Base-by-base conservation (phyloP, 2,888 invertebrate species). In the Syrista parreyssii region DNA sequence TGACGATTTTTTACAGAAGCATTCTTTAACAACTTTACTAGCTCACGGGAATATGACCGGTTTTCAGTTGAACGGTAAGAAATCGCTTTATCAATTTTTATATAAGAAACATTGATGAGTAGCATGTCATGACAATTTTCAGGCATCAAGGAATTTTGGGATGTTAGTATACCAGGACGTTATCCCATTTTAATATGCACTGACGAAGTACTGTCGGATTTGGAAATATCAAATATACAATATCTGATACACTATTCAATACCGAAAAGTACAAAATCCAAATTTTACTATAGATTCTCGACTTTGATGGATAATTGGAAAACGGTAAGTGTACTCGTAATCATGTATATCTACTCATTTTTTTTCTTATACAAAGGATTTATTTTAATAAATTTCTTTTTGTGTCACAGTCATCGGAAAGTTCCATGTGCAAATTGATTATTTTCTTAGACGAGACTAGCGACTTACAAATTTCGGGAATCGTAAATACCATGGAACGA, bases 211-310 rank as follows among this genome's bases (percentile, higher is more conserved):
- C 91, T 96, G 75, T 92, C 92, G 0, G 93, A 95, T 82, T 87
- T 96, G 76, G 93, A 93, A 79, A 92, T 96, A 11, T 94, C 93
- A 0, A 93, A 95, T 88, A 95, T 95, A 0, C 92, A 94, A 75
- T 92, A 94, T 84, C 90, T 97, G 36, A 92, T 97, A 30, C 96
- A 97, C 88, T 96, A 94, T 90, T 95, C 96, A 3, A 89, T 97
- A 82, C 95, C 96, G 0, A 86, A 91, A 35, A 91, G 93, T 0
- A 95, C 95, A 90, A 94, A 95, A 75, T 86, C 86, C 0, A 92
- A 93, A 86, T 97, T 97, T 88, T 94, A 94, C 73, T 94, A 93
- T 86, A 92, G 97, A 79, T 96, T 96, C 87, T 93, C 94, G 0
- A 94, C 94, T 33, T 91, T 96, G 71, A 93, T 94, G 78, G 93